Evolutionary conservation across 2,888 invertebrate genomes (phyloP).

Genomic region (Cryptosula pallasiana): DNA sequence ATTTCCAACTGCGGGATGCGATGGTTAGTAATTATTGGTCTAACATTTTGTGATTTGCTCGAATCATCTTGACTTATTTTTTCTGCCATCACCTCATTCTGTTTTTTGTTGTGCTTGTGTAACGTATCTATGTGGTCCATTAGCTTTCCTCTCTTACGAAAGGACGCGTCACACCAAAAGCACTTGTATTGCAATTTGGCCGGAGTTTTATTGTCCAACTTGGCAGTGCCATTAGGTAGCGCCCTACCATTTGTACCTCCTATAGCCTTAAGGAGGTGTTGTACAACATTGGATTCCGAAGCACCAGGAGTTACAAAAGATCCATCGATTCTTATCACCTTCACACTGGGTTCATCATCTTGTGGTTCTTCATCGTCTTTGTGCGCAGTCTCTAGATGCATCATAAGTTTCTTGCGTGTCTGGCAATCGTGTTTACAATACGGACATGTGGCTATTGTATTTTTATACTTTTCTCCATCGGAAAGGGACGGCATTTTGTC

Average conservation of each 20-base stretch:
- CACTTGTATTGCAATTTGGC: slow-evolving; percentile 18
- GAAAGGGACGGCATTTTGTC: neutral
- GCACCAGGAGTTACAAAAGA: slow-evolving; percentile 2
- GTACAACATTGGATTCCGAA: neutral
- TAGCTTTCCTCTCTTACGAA: slow-evolving; percentile 23
- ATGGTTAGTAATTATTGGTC: neutral
- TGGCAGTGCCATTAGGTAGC: neutral
- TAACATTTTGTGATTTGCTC: neutral
- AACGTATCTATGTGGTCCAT: slow-evolving; percentile 24
- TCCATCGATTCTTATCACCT: slow-evolving; percentile 18
- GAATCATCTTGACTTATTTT: neutral
- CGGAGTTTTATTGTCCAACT: neutral
- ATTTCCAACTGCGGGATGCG: neutral
- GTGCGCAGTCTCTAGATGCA: slow-evolving; percentile 14
- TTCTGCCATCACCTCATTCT: neutral
- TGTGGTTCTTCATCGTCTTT: slow-evolving; percentile 20
- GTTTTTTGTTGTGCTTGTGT: slow-evolving; percentile 21
- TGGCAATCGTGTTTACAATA: slow-evolving; percentile 1
- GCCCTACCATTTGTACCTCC: neutral
- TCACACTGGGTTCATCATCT: slow-evolving; percentile 12
- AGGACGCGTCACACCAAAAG: slow-evolving; percentile 23
- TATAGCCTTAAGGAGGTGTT: neutral
- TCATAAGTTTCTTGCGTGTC: slow-evolving; percentile 22
- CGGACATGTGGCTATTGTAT: slow-evolving; percentile 4
- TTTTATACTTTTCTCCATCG: neutral